Percentiles rank a stretch among this genome's conserved stretches.
These are phyloP conservation scores for Pteropus alecto DNA, from an alignment of 2,113 vertebrate genomes.

Conservation along the genomic window DNA sequence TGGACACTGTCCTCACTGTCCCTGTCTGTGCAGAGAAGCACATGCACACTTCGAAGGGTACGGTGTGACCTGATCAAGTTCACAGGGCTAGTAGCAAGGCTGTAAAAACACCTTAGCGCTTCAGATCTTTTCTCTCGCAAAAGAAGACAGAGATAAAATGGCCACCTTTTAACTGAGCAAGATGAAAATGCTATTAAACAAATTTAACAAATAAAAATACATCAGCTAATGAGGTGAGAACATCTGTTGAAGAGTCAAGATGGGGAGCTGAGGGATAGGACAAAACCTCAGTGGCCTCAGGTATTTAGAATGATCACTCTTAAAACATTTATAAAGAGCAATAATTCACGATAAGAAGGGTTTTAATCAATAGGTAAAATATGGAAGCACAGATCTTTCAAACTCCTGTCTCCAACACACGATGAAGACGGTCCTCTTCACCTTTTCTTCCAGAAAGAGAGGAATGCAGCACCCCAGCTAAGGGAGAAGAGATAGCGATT, in stretches of 20 bases:
- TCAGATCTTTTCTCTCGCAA: not conserved
- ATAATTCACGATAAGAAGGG: not conserved
- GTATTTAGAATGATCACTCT: not conserved
- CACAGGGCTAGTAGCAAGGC: not conserved
- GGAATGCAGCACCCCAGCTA: not conserved
- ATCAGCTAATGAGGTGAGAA: not conserved
- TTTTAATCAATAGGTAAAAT: not conserved
- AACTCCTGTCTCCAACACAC: not conserved
- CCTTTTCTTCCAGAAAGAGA: not conserved
- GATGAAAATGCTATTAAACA: not conserved
- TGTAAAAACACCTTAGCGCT: not conserved
- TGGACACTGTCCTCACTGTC: accelerated
- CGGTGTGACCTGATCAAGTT: not conserved
- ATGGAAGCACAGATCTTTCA: not conserved
- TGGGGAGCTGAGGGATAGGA: too few species aligned
- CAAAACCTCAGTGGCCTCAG: not conserved
- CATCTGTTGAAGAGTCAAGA: not conserved
- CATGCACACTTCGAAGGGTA: not conserved
- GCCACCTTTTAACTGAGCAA: not conserved
- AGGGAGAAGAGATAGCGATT: accelerated
- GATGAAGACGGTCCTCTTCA: not conserved
- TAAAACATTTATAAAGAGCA: not conserved
- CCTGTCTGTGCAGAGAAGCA: not conserved
- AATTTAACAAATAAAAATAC: not conserved
- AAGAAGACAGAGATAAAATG: not conserved